Evolutionary conservation across 35 echinoderm and acorn worm species (phyloP).

Genomic region (Apostichopus parvimensis): DNA sequence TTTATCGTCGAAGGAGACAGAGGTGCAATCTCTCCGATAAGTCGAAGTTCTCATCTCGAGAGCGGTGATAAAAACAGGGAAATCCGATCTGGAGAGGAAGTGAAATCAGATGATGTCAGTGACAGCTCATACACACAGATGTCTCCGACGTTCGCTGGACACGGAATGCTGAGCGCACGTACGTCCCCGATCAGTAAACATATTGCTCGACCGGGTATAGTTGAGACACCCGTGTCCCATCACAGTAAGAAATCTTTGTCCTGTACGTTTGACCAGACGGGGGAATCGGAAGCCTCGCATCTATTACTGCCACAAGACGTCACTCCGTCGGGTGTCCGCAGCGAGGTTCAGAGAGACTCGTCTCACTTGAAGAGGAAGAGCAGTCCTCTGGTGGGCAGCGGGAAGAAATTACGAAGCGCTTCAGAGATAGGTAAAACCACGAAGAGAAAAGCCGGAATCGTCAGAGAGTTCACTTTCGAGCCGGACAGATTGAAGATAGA

Average conservation of each 20-base stretch:
- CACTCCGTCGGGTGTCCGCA: background rate
- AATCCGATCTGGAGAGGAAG: background rate
- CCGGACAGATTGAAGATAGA: background rate
- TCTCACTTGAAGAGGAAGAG: background rate
- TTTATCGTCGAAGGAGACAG: background rate
- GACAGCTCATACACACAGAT: constrained; percentile 5
- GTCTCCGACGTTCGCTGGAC: constrained; percentile 8
- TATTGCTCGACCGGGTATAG: no score
- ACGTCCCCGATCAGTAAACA: background rate
- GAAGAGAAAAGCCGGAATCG: background rate
- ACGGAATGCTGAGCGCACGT: background rate
- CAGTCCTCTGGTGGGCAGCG: no score
- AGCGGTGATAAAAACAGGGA: background rate
- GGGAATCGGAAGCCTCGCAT: constrained; percentile 12
- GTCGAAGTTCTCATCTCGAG: background rate
- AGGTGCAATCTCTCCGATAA: background rate
- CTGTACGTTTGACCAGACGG: background rate
- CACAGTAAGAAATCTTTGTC: background rate
- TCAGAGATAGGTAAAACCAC: background rate
- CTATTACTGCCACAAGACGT: background rate
- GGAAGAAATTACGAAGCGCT: background rate
- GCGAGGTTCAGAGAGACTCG: no score
- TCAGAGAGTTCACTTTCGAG: background rate
- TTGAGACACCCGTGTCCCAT: no score
- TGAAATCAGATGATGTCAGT: background rate